Percentiles rank a stretch among this genome's conserved stretches.
Conservation (phyloP, 2,797 vertebrate species). For the Gambelia wislizenii region DNA sequence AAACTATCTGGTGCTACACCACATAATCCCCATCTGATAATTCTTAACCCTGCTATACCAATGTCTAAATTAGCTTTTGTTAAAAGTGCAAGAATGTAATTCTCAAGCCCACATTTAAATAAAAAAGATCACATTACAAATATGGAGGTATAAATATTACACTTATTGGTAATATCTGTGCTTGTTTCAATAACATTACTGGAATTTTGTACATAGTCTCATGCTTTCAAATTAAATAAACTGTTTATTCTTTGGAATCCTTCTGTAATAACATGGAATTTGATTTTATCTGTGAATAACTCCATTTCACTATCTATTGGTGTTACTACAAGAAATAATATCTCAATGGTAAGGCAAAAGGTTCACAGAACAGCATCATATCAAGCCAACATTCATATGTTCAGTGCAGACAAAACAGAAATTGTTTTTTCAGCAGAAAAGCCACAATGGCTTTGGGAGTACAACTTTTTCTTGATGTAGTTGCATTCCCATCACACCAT, state of each 20-base stretch:
- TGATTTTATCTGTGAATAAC: not conserved
- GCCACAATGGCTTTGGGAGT: too few relatives aligned
- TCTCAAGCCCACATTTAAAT: not conserved
- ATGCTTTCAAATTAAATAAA: slow-evolving; percentile 7
- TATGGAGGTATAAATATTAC: too few relatives aligned
- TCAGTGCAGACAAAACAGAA: too few relatives aligned
- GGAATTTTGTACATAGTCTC: not conserved
- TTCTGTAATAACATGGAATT: not conserved
- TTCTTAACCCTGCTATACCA: not conserved
- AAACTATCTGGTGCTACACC: not conserved
- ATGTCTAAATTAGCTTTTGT: not conserved
- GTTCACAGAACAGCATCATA: not conserved
- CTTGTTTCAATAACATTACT: not conserved
- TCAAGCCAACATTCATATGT: too few relatives aligned
- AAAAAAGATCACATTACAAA: not conserved
- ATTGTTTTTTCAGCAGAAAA: too few relatives aligned
- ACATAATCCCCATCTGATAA: not conserved
- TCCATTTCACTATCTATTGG: not conserved
- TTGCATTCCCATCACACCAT: too few relatives aligned
- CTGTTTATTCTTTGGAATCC: not conserved
- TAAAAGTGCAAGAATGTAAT: not conserved
- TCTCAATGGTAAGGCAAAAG: too few relatives aligned
- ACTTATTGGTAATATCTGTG: not conserved
- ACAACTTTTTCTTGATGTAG: too few relatives aligned
- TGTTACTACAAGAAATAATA: not conserved